Evolutionary conservation across 2,113 vertebrate species (phyloP), one percentile per base, ranked within the genome.

Genomic region (Psittacara wagleri): DNA sequence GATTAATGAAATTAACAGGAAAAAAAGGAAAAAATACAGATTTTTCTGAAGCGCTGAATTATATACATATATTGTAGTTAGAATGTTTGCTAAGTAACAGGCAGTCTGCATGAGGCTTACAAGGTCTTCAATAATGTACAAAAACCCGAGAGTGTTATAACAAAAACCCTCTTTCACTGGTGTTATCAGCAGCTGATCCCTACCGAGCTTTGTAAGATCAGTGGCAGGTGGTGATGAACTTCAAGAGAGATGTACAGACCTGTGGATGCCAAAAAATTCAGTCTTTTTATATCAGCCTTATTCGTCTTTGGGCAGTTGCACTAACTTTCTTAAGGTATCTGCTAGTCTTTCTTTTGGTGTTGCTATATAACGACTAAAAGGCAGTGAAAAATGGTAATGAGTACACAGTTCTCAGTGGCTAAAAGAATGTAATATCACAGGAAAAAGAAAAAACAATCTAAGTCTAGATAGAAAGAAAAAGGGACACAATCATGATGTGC

Each of bases 201-300:
- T 81, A 55, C 84, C 55, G 33, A 83, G 92, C 94, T 95, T 88
- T 93, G 83, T 79, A 69, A 90, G 79, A 93, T 96, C 86, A 94
- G 92, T 86, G 59, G 79, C 87, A 97, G 95, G 90, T 94, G 95
- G 94, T 92, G 95, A 95, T 74, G 52, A 94, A 84, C 74, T 80
- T 85, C 83, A 70, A 46, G 33, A 85, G 95, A 91, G 96, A 97
- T 93, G 92, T 85, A 92, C 77, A 69, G 93, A 62, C 67, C 83
- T 62, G 54, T 31, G 59, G 41, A 74, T 92, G 75, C 49, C 85
- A 69, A 55, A 66, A 52, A 88, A 64, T 81, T 90, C 84, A 48
- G 61, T 63, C 85, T n/a, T 70, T 92, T 89, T 48, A 48, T 25
- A 76, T 89, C 81, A 84, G 67, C 72, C 85, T 67, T 74, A 33